Percentiles rank a stretch among this genome's conserved stretches.
These are phyloP conservation scores for Aromia moschata DNA, from an alignment of 2,888 invertebrate species.

Conservation along the genomic window DNA sequence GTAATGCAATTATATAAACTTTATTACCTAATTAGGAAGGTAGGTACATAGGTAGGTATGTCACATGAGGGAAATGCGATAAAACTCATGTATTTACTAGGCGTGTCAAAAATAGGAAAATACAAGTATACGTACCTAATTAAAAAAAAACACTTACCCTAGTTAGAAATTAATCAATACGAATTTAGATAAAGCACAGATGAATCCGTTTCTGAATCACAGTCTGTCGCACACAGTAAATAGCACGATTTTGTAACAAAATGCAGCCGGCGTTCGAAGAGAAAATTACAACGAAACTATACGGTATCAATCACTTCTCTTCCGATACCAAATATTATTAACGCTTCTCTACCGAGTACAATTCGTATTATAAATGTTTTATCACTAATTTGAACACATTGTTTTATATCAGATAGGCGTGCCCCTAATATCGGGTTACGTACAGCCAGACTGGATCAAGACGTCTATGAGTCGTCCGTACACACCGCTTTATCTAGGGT, in stretches of 20 bases:
- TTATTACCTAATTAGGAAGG: background rate
- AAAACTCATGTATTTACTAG: conserved; percentile 1
- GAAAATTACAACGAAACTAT: background rate
- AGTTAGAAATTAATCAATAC: conserved; percentile 8
- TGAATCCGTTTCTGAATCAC: conserved; percentile 14
- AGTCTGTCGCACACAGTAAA: conserved; percentile 15
- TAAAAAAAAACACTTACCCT: conserved; percentile 20
- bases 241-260: conserved; percentile 16
- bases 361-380: conserved; percentile 10
- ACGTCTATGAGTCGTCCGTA: conserved; percentile 26
- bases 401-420: conserved; percentile 35
- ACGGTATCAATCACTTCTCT: conserved; percentile 6
- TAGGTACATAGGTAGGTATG: background rate
- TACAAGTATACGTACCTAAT: background rate
- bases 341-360: conserved; percentile 3
- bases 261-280: conserved; percentile 4
- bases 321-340: background rate
- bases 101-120: conserved; percentile 8
- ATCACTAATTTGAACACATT: conserved; percentile 38
- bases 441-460: conserved; percentile 21
- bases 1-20: too few species aligned
- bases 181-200: background rate
- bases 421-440: conserved; percentile 28
- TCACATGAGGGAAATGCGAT: conserved; percentile 8
- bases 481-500: conserved; percentile 31